A percentile compares a stretch with the other conserved stretches of the same genome.
Conservation (phyloP, 2,797 vertebrate genomes). For the Chanos chanos region DNA sequence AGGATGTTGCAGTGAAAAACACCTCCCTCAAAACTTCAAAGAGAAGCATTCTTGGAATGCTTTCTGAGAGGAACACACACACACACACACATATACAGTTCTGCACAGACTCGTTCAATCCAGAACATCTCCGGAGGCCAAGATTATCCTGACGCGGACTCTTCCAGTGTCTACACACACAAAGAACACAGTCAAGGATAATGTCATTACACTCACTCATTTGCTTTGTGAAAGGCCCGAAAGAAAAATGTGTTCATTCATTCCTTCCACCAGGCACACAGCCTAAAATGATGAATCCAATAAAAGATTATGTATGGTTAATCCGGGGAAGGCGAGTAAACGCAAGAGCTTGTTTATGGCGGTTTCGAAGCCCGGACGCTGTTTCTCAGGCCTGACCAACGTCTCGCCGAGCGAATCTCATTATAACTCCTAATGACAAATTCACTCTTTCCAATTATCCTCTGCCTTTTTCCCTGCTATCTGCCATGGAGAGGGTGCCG, state of each 20-base stretch:
- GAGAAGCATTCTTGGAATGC: too few species aligned
- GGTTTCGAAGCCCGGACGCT: slow-evolving; percentile 56
- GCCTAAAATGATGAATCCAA: slow-evolving; percentile 61
- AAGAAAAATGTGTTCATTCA: slow-evolving; percentile 52
- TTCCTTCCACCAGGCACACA: slow-evolving; percentile 40
- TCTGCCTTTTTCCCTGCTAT: slow-evolving; percentile 63
- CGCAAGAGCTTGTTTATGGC: slow-evolving; percentile 64
- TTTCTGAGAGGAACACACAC: too few species aligned
- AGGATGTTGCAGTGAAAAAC: too few species aligned
- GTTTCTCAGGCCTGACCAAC: slow-evolving; percentile 58
- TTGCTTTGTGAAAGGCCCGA: slow-evolving; percentile 38
- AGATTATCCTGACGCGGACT: not conserved
- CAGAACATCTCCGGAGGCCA: not conserved
- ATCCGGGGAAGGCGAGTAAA: slow-evolving; percentile 49
- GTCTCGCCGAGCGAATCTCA: slow-evolving; percentile 63
- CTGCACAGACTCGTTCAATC: not conserved
- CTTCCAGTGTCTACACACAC: not conserved
- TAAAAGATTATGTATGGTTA: slow-evolving; percentile 41
- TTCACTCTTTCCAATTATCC: slow-evolving; percentile 70
- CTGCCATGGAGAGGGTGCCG: slow-evolving; percentile 54
- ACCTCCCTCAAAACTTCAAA: too few species aligned
- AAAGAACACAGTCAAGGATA: slow-evolving; percentile 27
- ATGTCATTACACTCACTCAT: slow-evolving; percentile 48
- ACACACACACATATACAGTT: too few species aligned
- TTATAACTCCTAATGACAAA: slow-evolving; percentile 73